Conservation (phyloP, 2,888 invertebrate genomes). For the Amblyteles armatorius region DNA sequence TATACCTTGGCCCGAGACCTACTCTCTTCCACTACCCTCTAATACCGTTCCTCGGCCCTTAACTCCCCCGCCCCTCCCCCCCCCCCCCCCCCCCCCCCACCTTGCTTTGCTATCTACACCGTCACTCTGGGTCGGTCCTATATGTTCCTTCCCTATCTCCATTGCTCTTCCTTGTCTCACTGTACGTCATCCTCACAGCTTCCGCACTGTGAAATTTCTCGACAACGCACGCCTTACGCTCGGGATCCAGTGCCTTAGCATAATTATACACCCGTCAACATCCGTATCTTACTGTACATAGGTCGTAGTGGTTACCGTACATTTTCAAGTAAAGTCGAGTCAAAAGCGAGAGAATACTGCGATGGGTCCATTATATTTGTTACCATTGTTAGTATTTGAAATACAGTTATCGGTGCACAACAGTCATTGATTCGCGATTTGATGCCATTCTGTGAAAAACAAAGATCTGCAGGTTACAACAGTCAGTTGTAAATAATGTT, state of each 20-base stretch:
- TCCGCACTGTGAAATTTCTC: conserved; percentile 71
- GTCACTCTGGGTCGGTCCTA: conserved; percentile 14
- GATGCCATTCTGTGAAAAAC: neutral
- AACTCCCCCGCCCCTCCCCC: conserved; percentile 19
- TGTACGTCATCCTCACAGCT: conserved; percentile 55
- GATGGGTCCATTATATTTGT: conserved; percentile 26
- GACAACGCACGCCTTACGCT: conserved; percentile 60
- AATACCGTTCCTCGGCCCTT: conserved; percentile 53
- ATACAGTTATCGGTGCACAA: conserved; percentile 14
- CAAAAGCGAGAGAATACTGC: conserved; percentile 22
- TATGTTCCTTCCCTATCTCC: conserved; percentile 47
- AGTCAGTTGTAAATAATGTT: no score
- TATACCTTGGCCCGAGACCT: conserved; percentile 54
- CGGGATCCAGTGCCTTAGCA: conserved; percentile 27
- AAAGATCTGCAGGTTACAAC: no score
- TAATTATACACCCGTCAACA: conserved; percentile 19
- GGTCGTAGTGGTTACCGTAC: conserved; percentile 61
- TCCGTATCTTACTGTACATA: conserved; percentile 49
- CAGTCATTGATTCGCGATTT: neutral
- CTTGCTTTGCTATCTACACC: conserved; percentile 13
- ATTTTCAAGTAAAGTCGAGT: conserved; percentile 60
- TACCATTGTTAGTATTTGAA: conserved; percentile 44
- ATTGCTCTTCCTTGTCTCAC: conserved; percentile 24
- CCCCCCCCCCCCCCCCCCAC: conserved; percentile 22
- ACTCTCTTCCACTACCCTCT: conserved; percentile 63